Conservation (phyloP, 2,113 vertebrate species). For the Seriola aureovittata region DNA sequence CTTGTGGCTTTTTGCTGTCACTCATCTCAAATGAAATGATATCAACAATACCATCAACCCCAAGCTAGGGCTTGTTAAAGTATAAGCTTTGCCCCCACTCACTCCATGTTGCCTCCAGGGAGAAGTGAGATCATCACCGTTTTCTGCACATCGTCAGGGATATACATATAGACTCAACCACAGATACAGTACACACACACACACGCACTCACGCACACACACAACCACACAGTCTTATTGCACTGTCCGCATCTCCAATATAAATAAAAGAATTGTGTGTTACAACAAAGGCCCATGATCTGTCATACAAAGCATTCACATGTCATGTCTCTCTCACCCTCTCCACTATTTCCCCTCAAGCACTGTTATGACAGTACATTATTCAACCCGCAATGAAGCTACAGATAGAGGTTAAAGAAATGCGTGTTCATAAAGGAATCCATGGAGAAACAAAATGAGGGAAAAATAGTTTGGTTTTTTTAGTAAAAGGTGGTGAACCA, state of each 20-base stretch:
- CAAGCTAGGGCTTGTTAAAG: constrained; percentile 67
- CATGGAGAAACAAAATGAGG: neutral
- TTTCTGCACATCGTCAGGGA: constrained; percentile 9
- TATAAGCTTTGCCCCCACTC: constrained; percentile 19
- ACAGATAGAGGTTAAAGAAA: neutral
- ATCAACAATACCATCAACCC: constrained; percentile 43
- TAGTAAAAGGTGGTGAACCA: neutral
- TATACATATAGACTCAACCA: constrained; percentile 14
- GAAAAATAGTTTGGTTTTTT: neutral
- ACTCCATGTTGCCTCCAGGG: constrained; percentile 10
- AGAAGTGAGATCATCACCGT: constrained; percentile 31
- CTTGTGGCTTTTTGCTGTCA: constrained; percentile 27
- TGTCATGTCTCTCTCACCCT: constrained; percentile 41
- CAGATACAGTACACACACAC: neutral
- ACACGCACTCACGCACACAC: constrained; percentile 11
- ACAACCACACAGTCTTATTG: constrained; percentile 9
- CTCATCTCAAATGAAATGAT: constrained; percentile 48
- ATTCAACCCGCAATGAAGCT: neutral
- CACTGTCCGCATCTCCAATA: constrained; percentile 7
- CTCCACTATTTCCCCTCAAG: constrained; percentile 37
- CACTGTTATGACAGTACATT: constrained; percentile 11
- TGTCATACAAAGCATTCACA: constrained; percentile 36
- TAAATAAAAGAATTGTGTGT: constrained; percentile 29
- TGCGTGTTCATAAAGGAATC: neutral
- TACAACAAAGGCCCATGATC: constrained; percentile 9